Evolutionary conservation across 2,113 vertebrate genomes (phyloP).

Genomic region (Dromaius novaehollandiae): DNA sequence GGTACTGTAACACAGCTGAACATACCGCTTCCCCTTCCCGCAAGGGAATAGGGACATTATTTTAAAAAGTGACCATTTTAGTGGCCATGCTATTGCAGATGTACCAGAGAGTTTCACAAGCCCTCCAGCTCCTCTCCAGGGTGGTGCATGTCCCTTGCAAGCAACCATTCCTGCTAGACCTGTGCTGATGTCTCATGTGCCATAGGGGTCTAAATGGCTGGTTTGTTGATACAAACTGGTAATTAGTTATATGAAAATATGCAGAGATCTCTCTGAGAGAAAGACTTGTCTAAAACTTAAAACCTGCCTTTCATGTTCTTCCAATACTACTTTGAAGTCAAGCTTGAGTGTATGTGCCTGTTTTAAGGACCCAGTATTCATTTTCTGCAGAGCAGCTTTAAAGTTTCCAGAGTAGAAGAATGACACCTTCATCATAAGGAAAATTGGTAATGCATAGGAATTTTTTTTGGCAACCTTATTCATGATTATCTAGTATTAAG

Average conservation of each 20-base stretch:
- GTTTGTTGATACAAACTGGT: background rate
- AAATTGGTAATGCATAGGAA: background rate
- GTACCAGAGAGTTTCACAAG: background rate
- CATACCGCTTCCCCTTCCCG: rapidly evolving
- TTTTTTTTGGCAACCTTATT: background rate
- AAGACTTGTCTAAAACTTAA: rapidly evolving
- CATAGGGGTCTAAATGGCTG: background rate
- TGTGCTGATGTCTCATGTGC: background rate
- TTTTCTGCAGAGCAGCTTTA: background rate
- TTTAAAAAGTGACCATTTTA: background rate
- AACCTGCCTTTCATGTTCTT: background rate
- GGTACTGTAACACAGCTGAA: background rate
- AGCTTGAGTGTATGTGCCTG: background rate
- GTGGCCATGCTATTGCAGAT: background rate
- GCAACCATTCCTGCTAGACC: background rate
- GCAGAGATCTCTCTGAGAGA: background rate
- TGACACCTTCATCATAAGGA: background rate
- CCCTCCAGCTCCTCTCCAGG: background rate
- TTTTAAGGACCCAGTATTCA: background rate
- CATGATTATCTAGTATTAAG: background rate
- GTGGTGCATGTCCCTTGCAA: background rate
- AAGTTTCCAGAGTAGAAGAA: background rate
- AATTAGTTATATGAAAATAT: background rate
- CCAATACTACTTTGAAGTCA: background rate
- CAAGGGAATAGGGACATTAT: background rate